Percentiles rank a stretch among this genome's conserved stretches.
Conservation (phyloP, 2,113 vertebrate genomes). For the Thymallus thymallus region DNA sequence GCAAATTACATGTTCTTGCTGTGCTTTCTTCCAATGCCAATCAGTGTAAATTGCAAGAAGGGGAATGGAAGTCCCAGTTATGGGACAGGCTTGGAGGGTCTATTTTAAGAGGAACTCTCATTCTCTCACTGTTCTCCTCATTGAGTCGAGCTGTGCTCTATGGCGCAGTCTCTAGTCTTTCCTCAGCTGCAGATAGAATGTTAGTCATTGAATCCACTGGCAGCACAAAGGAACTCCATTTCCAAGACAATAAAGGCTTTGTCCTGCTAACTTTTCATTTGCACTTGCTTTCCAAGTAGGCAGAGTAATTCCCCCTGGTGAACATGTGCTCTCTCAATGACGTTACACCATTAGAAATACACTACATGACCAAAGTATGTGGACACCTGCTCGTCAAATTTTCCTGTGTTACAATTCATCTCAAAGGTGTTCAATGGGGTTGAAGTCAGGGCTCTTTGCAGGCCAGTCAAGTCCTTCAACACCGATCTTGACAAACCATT, state of each 20-base stretch:
- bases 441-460: too few species aligned
- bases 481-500: too few species aligned
- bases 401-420: too few species aligned
- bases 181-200: not conserved
- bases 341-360: too few species aligned
- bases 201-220: slow-evolving; percentile 13
- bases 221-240: not conserved
- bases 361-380: too few species aligned
- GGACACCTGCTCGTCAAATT: too few species aligned
- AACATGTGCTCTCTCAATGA: not conserved
- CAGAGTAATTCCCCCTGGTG: not conserved
- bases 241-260: slow-evolving; percentile 20
- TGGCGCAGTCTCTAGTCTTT: not conserved
- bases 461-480: too few species aligned
- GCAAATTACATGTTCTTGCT: not conserved
- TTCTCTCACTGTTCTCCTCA: not conserved
- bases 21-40: slow-evolving; percentile 15
- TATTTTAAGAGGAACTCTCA: not conserved
- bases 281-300: not conserved
- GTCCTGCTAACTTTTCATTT: slow-evolving; percentile 1
- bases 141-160: not conserved
- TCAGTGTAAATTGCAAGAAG: slow-evolving; percentile 8
- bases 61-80: not conserved
- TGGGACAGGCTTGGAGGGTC: not conserved
- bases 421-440: too few species aligned